phyloP scores from a whole-genome alignment of 1,140 invertebrate species.

The Pinna nobilis region DNA sequence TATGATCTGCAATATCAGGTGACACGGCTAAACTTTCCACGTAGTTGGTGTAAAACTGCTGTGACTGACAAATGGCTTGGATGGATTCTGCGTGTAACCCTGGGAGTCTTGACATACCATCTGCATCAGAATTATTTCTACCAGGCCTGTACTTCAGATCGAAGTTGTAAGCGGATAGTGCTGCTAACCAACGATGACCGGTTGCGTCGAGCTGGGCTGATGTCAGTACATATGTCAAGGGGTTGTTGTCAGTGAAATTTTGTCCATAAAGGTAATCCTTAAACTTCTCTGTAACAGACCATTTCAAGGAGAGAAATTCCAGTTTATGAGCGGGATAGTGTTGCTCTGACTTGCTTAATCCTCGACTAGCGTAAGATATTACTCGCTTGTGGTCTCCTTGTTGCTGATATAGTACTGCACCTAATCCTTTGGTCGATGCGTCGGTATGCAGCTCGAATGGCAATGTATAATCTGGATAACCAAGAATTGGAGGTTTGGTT shows the following conservation, averaged over 20 bases:
- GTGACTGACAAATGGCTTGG: constrained; percentile 18
- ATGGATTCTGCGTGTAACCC: constrained; percentile 10
- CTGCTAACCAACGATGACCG: constrained; percentile 2
- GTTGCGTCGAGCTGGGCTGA: background rate
- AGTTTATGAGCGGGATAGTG: constrained; percentile 23
- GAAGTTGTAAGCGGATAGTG: constrained; percentile 18
- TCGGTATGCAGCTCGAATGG: constrained; percentile 36
- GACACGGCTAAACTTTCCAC: background rate
- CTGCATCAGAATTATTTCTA: constrained; percentile 36
- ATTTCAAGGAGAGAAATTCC: constrained; percentile 36
- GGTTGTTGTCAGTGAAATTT: constrained; percentile 23
- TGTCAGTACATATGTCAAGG: constrained; percentile 5
- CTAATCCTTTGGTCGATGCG: background rate
- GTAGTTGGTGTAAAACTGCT: background rate
- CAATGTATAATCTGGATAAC: constrained; percentile 26
- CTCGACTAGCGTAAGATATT: background rate
- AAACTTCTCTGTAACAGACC: constrained; percentile 40
- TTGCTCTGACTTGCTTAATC: constrained; percentile 6
- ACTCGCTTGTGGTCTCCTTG: background rate
- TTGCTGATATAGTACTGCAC: constrained; percentile 10
- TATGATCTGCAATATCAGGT: background rate
- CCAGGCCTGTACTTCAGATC: constrained; percentile 32
- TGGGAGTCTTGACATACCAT: constrained; percentile 23
- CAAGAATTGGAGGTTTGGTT: constrained; percentile 39
- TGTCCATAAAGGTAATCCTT: constrained; percentile 23